A percentile compares a stretch with the other conserved stretches of the same genome.
phyloP scores from a whole-genome alignment of 1,140 invertebrate species.

The Ridgeia piscesae region DNA sequence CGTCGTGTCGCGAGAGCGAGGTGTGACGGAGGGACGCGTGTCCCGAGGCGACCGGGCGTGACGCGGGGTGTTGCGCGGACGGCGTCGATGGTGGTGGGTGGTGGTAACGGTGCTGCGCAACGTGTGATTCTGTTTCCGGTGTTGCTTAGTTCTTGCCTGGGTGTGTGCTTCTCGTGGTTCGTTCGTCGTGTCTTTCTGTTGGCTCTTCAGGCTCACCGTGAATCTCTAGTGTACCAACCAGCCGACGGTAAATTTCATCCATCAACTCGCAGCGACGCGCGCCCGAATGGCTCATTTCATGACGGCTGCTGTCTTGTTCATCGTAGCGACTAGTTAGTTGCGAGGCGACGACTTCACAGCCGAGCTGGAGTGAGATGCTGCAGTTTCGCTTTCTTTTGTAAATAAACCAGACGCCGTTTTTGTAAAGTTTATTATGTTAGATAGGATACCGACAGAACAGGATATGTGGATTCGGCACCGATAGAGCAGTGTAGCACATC shows the following conservation, averaged over 20 bases:
- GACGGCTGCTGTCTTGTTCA: neutral
- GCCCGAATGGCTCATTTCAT: neutral
- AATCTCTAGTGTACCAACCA: neutral
- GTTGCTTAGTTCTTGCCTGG: slow-evolving; percentile 3
- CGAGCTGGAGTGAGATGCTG: neutral
- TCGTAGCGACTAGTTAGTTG: neutral
- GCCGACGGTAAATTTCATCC: no score
- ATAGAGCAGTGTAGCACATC: neutral
- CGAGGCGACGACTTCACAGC: neutral
- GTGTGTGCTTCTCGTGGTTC: neutral
- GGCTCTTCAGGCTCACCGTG: neutral
- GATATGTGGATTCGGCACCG: neutral
- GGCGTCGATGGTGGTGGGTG: neutral
- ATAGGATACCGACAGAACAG: neutral
- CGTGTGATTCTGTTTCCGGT: neutral
- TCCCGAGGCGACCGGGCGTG: neutral
- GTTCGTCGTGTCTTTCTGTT: neutral
- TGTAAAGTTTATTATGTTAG: slow-evolving; percentile 6
- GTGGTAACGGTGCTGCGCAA: neutral
- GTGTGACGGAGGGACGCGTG: neutral
- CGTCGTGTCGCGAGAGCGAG: neutral
- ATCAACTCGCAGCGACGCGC: neutral
- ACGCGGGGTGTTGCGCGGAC: neutral
- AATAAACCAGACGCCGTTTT: neutral
- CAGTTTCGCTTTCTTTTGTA: neutral